Base-by-base conservation (phyloP, 35 echinoderm and acorn worm species). In the Acanthaster planci region DNA sequence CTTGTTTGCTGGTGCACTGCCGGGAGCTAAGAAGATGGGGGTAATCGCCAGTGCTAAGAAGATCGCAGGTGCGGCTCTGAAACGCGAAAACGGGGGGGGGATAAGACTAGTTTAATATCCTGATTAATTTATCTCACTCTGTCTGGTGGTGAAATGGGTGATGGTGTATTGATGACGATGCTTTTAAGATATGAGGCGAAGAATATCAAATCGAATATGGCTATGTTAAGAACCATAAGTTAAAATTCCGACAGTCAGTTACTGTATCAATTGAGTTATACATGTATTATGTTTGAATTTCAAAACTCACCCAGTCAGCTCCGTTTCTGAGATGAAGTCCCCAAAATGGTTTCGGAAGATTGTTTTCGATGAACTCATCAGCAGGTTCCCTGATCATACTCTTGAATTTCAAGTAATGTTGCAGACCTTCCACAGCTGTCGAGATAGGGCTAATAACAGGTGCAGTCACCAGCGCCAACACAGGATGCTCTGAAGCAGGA, bases 311-410 rank as follows among this genome's bases (percentile, higher is more conserved):
- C 96, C 96, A 99, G 84, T 99, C 96, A 68, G 96, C 96, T 27
- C 96, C 96, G 80, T 99, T 99, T 23, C 96, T 86, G 19, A 99
- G 78, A 79, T 99, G 96, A 77, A 99, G 51, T 8, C 88, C 96
- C 35, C 93, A 75, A 38, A 80, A 89, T 8, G 96, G 96, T 38
- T 89, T 80, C 58, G 88, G 29, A 16, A 99, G 83, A 37, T 90
- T 85, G 39, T 92, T 78, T 23, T 77, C 78, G 35, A 99, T 91
- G 82, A 84, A 86, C n/a, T 77, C 40, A n/a, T 99, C 83, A 1
- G 56, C 92, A 39, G 87, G 89, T 51, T 91, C 81, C 91, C 86
- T 17, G 82, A 85, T 10, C 81, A 50, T 36, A 85, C 21, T 89
- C 92, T 26, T 72, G n/a, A 72, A 99, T 47, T 91, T 81, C 0